These are phyloP conservation scores for Bradypus variegatus DNA, from an alignment of 2,797 vertebrate genomes.

Conservation along the genomic window DNA sequence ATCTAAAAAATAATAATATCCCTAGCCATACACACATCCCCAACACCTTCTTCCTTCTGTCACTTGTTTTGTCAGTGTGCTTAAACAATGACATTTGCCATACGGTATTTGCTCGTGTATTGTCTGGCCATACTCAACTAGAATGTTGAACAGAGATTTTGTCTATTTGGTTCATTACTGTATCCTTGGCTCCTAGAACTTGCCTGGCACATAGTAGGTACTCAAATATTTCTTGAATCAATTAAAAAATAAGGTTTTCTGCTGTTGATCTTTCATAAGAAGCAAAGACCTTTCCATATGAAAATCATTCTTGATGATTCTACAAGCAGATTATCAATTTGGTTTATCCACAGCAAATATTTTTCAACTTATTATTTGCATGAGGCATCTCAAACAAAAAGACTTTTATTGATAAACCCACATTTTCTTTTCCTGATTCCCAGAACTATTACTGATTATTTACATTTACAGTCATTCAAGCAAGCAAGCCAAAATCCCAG, in stretches of 20 bases:
- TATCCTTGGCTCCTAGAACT: not conserved
- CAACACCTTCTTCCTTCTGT: not conserved
- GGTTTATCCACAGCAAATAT: not conserved
- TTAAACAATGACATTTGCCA: not conserved
- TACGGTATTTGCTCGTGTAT: not conserved
- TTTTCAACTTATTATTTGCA: not conserved
- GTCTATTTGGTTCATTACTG: not conserved
- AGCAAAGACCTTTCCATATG: not conserved
- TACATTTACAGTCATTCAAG: not conserved
- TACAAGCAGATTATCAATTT: not conserved
- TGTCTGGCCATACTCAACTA: not conserved
- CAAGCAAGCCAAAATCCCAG: slow-evolving; percentile 1
- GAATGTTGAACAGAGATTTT: not conserved
- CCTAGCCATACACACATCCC: not conserved
- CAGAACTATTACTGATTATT: not conserved
- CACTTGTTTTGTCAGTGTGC: not conserved
- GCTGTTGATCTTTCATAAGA: not conserved
- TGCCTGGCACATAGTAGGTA: not conserved
- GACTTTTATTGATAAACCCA: not conserved
- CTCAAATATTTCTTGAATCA: not conserved
- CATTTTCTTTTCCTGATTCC: not conserved
- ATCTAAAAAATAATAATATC: not conserved
- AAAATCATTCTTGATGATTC: slow-evolving; percentile 9
- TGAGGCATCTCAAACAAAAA: not conserved
- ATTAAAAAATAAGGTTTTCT: not conserved